phyloP scores from a whole-genome alignment of 2,888 invertebrate species.

The Cheilosia grossa region DNA sequence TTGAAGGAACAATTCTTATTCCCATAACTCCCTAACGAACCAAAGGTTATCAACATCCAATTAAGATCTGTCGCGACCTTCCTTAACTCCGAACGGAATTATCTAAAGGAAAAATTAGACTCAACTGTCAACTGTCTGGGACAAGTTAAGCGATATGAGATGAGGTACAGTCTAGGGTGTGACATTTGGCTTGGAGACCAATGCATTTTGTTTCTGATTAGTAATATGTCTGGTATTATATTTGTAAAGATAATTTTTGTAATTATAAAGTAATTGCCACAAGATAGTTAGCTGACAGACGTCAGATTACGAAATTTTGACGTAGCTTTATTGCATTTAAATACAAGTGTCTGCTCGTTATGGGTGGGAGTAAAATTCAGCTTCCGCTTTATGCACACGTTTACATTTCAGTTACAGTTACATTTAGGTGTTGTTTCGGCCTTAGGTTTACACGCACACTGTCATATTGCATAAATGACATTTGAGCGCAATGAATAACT shows the following conservation, averaged over 20 bases:
- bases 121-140: constrained; percentile 4
- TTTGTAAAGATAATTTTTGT: not conserved
- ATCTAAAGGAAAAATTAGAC: constrained; percentile 37
- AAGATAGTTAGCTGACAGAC: not conserved
- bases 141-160: constrained; percentile 3
- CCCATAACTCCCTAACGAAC: constrained; percentile 13
- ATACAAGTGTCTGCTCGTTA: too few species aligned
- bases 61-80: constrained; percentile 46
- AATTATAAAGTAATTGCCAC: not conserved
- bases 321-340: too few species aligned
- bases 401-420: too few species aligned
- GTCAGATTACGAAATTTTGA: too few species aligned
- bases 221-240: not conserved
- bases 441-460: too few species aligned
- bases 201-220: constrained; percentile 35
- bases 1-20: not conserved
- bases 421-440: too few species aligned
- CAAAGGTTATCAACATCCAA: constrained; percentile 61
- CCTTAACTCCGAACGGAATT: constrained; percentile 11
- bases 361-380: too few species aligned
- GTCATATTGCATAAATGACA: too few species aligned
- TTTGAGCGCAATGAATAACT: too few species aligned
- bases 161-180: not conserved
- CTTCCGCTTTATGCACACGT: too few species aligned
- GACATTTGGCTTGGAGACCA: constrained; percentile 23